Percentiles rank a stretch among this genome's conserved stretches.
Evolutionary conservation across 2,888 invertebrate genomes (phyloP).

Genomic region (Ichneumoninae sp.): DNA sequence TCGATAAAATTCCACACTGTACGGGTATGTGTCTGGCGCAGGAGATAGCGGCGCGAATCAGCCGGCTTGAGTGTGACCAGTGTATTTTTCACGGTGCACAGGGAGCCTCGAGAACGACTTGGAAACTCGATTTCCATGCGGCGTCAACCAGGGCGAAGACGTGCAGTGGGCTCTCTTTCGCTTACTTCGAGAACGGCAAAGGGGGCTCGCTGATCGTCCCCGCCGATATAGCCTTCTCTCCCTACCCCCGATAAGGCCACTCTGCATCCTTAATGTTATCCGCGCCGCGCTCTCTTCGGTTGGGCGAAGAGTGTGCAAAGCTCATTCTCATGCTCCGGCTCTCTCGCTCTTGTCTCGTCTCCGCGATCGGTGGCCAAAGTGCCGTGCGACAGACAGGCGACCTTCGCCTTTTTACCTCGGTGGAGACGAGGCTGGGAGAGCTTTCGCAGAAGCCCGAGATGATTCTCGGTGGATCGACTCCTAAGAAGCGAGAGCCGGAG

Average conservation of each 20-base stretch:
- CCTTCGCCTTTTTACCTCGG: slow-evolving; percentile 42
- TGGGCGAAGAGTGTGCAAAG: slow-evolving; percentile 53
- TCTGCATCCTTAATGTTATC: slow-evolving; percentile 67
- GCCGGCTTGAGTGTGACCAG: slow-evolving; percentile 53
- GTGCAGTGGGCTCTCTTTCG: slow-evolving; percentile 32
- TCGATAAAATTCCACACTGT: background rate
- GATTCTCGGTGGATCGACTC: slow-evolving; percentile 55
- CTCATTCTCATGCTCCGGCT: slow-evolving; percentile 53
- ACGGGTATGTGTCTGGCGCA: slow-evolving; percentile 27
- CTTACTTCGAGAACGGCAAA: slow-evolving; percentile 47
- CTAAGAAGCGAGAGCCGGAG: slow-evolving; percentile 41
- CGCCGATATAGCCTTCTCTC: slow-evolving; percentile 49
- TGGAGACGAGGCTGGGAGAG: slow-evolving; percentile 35
- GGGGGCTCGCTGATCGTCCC: slow-evolving; percentile 51
- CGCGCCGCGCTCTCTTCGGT: slow-evolving; percentile 43
- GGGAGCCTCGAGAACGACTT: slow-evolving; percentile 51
- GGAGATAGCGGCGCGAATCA: slow-evolving; percentile 47
- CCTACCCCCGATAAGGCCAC: slow-evolving; percentile 59
- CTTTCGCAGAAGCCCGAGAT: slow-evolving; percentile 47
- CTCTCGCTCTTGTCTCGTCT: slow-evolving; percentile 32
- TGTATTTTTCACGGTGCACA: slow-evolving; percentile 51
- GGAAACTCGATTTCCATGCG: slow-evolving; percentile 61
- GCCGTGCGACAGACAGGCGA: slow-evolving; percentile 28
- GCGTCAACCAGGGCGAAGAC: slow-evolving; percentile 42
- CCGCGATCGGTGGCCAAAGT: slow-evolving; percentile 41